These are phyloP conservation scores for Pseudorectes ferrugineus DNA, from an alignment of 2,113 vertebrate genomes.

Conservation along the genomic window DNA sequence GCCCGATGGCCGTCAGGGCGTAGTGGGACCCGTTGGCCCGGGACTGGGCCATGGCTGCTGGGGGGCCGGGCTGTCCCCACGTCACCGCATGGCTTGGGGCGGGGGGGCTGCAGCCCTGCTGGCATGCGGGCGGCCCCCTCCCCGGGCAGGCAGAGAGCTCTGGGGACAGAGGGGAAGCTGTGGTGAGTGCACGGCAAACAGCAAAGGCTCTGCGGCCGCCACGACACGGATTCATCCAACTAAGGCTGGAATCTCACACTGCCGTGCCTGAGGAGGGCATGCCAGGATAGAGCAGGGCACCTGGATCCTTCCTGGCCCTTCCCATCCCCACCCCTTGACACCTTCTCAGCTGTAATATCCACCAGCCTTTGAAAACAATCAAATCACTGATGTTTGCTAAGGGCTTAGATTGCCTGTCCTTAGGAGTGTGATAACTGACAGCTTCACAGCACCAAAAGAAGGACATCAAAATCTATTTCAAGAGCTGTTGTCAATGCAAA, in stretches of 20 bases:
- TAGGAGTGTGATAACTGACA: background rate
- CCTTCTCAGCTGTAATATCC: background rate
- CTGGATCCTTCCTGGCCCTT: accelerated
- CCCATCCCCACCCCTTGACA: background rate
- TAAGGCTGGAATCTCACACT: background rate
- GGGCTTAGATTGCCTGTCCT: background rate
- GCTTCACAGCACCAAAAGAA: background rate
- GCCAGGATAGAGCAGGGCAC: accelerated
- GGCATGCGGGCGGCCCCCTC: background rate
- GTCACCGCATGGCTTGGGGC: background rate
- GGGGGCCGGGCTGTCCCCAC: accelerated
- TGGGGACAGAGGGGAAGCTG: background rate
- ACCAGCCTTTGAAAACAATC: background rate
- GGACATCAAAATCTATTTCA: background rate
- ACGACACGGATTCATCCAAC: accelerated
- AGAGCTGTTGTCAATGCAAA: background rate
- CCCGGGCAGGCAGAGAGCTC: accelerated
- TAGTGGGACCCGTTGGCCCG: conserved; percentile 86
- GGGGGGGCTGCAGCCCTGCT: accelerated
- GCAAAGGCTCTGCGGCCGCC: background rate
- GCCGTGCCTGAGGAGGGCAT: accelerated
- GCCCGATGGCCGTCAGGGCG: conserved; percentile 87
- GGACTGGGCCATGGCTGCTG: conserved; percentile 71
- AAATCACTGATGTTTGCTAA: background rate
- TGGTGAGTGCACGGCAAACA: accelerated